Conservation (phyloP, 2,888 invertebrate species). For the Baronia brevicornis region DNA sequence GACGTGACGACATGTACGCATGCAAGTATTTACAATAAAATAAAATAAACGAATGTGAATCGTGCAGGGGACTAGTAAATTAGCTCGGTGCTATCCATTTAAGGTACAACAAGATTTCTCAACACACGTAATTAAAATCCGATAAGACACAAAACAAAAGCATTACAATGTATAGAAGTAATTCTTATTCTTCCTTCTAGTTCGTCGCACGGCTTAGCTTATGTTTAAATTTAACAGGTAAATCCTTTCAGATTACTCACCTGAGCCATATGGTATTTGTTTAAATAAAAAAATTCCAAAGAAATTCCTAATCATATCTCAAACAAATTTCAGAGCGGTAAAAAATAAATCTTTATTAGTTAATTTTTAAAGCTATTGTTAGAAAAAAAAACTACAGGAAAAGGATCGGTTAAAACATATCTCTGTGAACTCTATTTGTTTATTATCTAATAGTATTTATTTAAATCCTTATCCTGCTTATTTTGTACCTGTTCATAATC, state of each 20-base stretch:
- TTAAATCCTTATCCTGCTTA: constrained; percentile 63
- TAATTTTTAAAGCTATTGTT: constrained; percentile 51
- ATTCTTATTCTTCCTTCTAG: constrained; percentile 38
- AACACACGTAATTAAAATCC: constrained; percentile 72
- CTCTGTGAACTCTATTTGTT: constrained; percentile 56
- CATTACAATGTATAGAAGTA: constrained; percentile 26
- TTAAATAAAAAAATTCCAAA: constrained; percentile 38
- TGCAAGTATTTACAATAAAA: no score
- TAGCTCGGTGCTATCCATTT: constrained; percentile 63
- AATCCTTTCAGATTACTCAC: constrained; percentile 27
- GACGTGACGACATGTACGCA: no score
- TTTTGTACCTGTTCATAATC: constrained; percentile 62
- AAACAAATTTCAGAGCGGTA: constrained; percentile 55
- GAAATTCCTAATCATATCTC: constrained; percentile 46
- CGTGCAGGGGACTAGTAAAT: constrained; percentile 61
- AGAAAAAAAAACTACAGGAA: constrained; percentile 28
- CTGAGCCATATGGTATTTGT: constrained; percentile 22
- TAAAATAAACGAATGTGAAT: constrained; percentile 57
- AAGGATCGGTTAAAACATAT: constrained; percentile 30
- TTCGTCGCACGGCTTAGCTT: constrained; percentile 30
- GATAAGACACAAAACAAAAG: constrained; percentile 73
- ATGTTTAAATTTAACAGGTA: constrained; percentile 29
- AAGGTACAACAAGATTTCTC: constrained; percentile 71
- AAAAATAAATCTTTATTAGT: constrained; percentile 61
- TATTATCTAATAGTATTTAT: constrained; percentile 67